Base-by-base conservation (phyloP, 2,888 invertebrate genomes). In the Ypsolopha scabrella region DNA sequence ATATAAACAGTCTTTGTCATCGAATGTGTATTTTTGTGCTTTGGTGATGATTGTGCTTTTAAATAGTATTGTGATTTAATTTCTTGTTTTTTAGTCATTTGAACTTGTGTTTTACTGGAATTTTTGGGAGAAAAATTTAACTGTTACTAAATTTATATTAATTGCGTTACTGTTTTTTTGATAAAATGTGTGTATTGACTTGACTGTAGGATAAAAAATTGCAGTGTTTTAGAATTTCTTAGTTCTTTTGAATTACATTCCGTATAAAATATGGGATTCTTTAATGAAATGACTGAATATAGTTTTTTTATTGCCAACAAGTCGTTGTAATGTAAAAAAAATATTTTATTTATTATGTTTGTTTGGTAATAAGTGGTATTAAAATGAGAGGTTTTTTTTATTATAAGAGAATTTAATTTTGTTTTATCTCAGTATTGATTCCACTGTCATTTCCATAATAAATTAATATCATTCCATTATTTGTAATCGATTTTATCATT, bases 231-330 rank as follows among this genome's bases (percentile, higher is more conserved):
- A 7, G 24, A 13, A 24, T 24, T 24, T 24, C 9, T 43, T 43
- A 43, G 24, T 24, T 43, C 13, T 43, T 43, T 47, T 47, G 37
- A 37, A 47, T 13, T 37, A 36, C 47, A 47, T 47, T 47, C 47
- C 47, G 36, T 47, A 37, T 47, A 7, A 36, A 36, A 37, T 47
- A 11, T 47, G 47, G 47, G 11, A 35, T 35, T 46, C 11, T 47
- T 47, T 37, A 36, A 37, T 36, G 47, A 47, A 47, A 47, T 47
- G 47, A 47, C 47, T 47, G 47, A 47, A 34, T 11, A 47, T 37
- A 11, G 41, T 24, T 3, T 24, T 24, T 24, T 43, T 9, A 24
- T 43, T 14, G 43, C 13, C 43, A 43, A 10, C n/a, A 38, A 38
- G 38, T 38, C 38, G 38, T 38, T 38, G 9, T 2, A 10, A 10